A percentile compares a stretch with the other conserved stretches of the same genome.
These are phyloP conservation scores for Falco concolor DNA, from an alignment of 2,797 vertebrate genomes.

Conservation along the genomic window DNA sequence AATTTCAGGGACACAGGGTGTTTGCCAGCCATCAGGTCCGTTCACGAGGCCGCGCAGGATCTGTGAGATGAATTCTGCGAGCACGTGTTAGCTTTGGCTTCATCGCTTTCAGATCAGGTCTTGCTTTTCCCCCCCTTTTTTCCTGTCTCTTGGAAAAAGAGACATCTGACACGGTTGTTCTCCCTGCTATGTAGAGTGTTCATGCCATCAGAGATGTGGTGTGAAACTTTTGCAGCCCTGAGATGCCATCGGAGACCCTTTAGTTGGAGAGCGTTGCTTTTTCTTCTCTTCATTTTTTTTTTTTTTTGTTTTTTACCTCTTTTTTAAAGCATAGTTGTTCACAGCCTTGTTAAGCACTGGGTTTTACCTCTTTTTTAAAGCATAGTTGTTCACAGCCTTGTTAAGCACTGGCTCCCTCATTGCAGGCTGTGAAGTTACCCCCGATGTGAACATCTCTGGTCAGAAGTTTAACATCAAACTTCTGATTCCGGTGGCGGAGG, in stretches of 20 bases:
- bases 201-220: fast-evolving
- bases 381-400: background rate
- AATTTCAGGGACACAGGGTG: fast-evolving
- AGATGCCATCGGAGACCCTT: background rate
- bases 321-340: background rate
- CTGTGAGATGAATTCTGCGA: background rate
- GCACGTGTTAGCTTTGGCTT: fast-evolving
- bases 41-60: background rate
- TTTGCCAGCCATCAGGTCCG: background rate
- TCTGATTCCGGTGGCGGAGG: conserved; percentile 95
- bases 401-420: background rate
- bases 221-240: background rate
- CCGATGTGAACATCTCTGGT: conserved; percentile 98
- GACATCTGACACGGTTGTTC: fast-evolving
- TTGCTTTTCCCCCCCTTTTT: background rate
- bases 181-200: background rate
- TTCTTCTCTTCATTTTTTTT: background rate
- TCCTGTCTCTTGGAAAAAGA: background rate
- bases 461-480: conserved; percentile 99
- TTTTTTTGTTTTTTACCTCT: background rate
- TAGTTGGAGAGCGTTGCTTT: background rate
- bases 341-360: background rate
- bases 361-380: background rate
- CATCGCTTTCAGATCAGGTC: background rate
- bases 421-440: conserved; percentile 96